Evolutionary conservation across 2,888 invertebrate species (phyloP).

Genomic region (Anthophora plumipes): DNA sequence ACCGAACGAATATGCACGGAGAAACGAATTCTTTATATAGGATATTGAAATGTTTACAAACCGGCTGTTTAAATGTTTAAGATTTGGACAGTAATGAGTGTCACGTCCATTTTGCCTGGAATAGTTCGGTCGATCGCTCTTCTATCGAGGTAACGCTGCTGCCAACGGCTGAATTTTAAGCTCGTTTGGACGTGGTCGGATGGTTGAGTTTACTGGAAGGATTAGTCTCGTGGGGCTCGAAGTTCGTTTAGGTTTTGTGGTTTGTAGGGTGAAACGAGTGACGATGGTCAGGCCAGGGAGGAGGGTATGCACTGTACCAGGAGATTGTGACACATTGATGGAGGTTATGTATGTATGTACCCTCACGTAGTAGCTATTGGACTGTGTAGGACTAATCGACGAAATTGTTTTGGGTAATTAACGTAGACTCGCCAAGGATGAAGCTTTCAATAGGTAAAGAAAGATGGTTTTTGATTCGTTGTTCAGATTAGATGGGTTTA

Average conservation of each 20-base stretch:
- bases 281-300: no score
- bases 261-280: not conserved
- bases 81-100: not conserved
- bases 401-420: not conserved
- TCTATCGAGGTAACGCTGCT: not conserved
- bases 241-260: conserved; percentile 7
- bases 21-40: not conserved
- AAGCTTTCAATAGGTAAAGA: no score
- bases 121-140: not conserved
- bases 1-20: not conserved
- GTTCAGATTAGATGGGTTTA: no score
- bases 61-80: not conserved
- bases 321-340: not conserved
- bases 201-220: not conserved
- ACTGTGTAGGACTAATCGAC: not conserved
- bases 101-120: not conserved
- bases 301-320: no score
- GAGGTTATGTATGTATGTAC: no score
- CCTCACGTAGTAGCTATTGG: not conserved
- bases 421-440: no score
- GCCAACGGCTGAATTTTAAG: not conserved
- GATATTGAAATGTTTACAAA: conserved; percentile 2
- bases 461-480: no score
- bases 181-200: not conserved
- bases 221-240: not conserved